phyloP scores from a whole-genome alignment of 2,797 vertebrate species.

The Myotis daubentonii region DNA sequence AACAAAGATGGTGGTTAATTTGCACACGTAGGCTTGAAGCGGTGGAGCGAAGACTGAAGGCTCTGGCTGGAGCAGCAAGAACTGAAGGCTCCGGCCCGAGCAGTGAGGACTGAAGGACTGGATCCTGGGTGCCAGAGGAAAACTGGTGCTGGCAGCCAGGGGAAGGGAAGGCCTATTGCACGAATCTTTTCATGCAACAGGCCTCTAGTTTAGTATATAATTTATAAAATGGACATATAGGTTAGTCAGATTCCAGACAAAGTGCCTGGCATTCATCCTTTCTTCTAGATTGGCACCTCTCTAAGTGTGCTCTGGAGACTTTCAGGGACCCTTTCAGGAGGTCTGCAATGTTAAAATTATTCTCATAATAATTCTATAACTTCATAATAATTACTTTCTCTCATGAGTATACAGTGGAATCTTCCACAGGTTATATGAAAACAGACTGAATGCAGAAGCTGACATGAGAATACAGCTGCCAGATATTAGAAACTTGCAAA shows the following conservation, averaged over 20 bases:
- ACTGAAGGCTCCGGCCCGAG: too few relatives aligned
- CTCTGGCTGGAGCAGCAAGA: too few relatives aligned
- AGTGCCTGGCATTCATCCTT: not conserved
- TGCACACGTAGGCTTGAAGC: too few relatives aligned
- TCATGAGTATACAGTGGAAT: not conserved
- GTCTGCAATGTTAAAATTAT: constrained; percentile 19
- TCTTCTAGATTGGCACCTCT: not conserved
- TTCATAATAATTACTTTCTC: not conserved
- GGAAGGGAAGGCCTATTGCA: too few relatives aligned
- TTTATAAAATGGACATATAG: not conserved
- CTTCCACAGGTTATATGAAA: not conserved
- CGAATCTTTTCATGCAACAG: too few relatives aligned
- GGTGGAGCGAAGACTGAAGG: too few relatives aligned
- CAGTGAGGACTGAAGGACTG: too few relatives aligned
- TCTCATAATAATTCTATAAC: not conserved
- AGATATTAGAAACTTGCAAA: not conserved
- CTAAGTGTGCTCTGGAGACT: not conserved
- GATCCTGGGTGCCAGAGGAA: too few relatives aligned
- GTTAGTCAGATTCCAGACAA: not conserved
- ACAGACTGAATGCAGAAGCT: not conserved
- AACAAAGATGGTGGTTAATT: too few relatives aligned
- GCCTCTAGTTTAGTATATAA: not conserved
- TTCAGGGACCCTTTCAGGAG: not conserved
- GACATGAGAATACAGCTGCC: not conserved
- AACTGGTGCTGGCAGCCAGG: too few relatives aligned